Conservation (phyloP, 2,888 invertebrate genomes). For the Caenorhabditis sinica region DNA sequence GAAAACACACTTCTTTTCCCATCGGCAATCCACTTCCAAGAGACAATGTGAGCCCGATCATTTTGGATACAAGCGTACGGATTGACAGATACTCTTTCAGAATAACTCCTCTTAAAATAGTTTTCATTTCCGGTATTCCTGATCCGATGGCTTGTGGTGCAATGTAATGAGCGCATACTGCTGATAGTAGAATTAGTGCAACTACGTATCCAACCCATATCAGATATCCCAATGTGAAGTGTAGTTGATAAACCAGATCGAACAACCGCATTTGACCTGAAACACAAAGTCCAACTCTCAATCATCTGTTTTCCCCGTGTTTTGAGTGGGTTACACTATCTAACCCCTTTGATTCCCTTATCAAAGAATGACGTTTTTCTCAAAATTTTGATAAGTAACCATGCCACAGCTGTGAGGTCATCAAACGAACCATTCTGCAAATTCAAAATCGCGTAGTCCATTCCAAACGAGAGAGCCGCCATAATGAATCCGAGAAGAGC, state of each 20-base stretch:
- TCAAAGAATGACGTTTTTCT: conserved; percentile 50
- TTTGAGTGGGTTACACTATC: conserved; percentile 16
- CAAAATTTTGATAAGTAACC: conserved; percentile 24
- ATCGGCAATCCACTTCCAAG: conserved; percentile 96
- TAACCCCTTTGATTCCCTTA: conserved; percentile 26
- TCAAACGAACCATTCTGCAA: conserved; percentile 75
- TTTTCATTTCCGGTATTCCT: conserved; percentile 87
- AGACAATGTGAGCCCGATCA: conserved; percentile 94
- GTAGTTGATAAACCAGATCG: conserved; percentile 44
- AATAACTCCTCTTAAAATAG: conserved; percentile 94
- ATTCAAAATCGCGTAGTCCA: conserved; percentile 79
- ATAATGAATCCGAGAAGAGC: conserved; percentile 85
- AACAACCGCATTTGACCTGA: conserved; percentile 69
- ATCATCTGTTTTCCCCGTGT: not conserved
- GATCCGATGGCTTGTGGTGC: conserved; percentile 95
- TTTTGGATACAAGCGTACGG: conserved; percentile 94
- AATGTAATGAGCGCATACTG: conserved; percentile 92
- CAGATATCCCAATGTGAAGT: conserved; percentile 51
- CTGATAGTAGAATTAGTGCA: conserved; percentile 74
- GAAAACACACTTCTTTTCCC: conserved; percentile 90
- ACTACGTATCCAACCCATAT: conserved; percentile 79
- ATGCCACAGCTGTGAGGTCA: conserved; percentile 12
- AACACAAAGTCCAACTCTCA: not conserved
- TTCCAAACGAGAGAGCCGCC: conserved; percentile 83
- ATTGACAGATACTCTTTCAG: conserved; percentile 97